Base-by-base conservation (phyloP, 2,797 vertebrate genomes). In the Odontamblyopus rebecca region DNA sequence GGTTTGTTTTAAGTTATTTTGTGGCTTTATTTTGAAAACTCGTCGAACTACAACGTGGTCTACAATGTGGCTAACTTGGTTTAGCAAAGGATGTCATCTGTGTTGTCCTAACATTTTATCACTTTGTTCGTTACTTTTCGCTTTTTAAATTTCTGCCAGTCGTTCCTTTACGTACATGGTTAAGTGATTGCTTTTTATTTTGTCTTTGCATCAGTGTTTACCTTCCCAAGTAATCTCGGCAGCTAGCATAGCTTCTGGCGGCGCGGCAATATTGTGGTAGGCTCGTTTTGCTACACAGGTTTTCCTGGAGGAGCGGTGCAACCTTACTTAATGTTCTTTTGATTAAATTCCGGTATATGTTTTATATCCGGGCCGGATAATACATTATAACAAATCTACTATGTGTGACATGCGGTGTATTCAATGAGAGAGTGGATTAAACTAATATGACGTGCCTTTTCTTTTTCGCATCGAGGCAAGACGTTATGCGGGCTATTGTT, bases 241-340 rank as follows among this genome's bases (percentile, higher is more conserved):
- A 0, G 50, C 54, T 79, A 72, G 76, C 72, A 4, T 0, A 62
- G 82, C 79, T 75, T 3, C 32, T 27, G 13, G 6, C 67, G 41
- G 74, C 67, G 74, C 67, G 70, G 61, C n/a, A 23, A 56, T 61
- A 59, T 38, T 67, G 68, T 30, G 5, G 16, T 32, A 0, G 2
- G 69, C 48, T 74, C 1, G 18, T 1, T 81, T 75, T 66, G 0
- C 0, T 0, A 0, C 61, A 12, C 0, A 0, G 0, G 3, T 13
- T n/a, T 50, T 4, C 26, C 1, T 0, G 35, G n/a, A 2, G 19
- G 65, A 70, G 80, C 79, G 72, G 76, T 6, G 3, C 15, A 13
- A 11, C 13, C 27, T 7, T 18, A 61, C 29, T 0, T 13, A 27
- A 1, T 13, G 13, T 6, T 0, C 12, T 7, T 6, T 1, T 12